A percentile compares a stretch with the other conserved stretches of the same genome.
These are phyloP conservation scores for Gastracanthus pulcherrimus DNA, from an alignment of 2,888 invertebrate species.

Conservation along the genomic window DNA sequence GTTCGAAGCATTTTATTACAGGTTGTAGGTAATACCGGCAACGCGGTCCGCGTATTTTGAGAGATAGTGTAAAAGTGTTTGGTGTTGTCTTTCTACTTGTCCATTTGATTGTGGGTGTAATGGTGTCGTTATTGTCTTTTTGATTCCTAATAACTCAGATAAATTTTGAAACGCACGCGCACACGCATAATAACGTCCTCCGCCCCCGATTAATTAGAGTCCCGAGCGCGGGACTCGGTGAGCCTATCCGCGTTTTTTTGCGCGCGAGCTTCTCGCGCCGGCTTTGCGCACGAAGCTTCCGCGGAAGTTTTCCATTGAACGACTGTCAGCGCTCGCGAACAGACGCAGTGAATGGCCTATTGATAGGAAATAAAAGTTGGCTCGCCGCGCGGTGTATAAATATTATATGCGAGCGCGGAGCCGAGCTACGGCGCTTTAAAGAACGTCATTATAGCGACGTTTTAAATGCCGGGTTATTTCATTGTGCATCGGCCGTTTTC, in stretches of 20 bases:
- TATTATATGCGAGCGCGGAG: constrained; percentile 37
- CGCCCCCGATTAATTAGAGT: constrained; percentile 33
- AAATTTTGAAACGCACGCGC: no score
- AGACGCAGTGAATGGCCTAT: constrained; percentile 38
- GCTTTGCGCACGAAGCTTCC: constrained; percentile 35
- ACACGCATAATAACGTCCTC: background rate
- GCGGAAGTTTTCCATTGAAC: constrained; percentile 46
- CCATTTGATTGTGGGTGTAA: no score
- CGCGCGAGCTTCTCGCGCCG: background rate
- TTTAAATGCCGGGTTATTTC: constrained; percentile 36
- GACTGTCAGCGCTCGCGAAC: constrained; percentile 30
- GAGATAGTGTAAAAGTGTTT: no score
- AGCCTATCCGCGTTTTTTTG: background rate
- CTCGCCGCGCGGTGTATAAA: constrained; percentile 15
- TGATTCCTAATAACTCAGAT: no score
- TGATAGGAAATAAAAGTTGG: constrained; percentile 43
- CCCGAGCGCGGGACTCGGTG: background rate
- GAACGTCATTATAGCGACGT: constrained; percentile 37
- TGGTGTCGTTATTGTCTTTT: no score
- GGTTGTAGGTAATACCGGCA: no score
- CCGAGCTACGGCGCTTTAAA: background rate
- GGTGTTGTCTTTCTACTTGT: no score
- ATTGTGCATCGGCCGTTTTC: constrained; percentile 30
- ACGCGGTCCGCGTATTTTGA: no score
- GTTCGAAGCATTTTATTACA: no score